Conservation (phyloP, 2,888 invertebrate genomes). For the Imbricaverruca yamaguchii region DNA sequence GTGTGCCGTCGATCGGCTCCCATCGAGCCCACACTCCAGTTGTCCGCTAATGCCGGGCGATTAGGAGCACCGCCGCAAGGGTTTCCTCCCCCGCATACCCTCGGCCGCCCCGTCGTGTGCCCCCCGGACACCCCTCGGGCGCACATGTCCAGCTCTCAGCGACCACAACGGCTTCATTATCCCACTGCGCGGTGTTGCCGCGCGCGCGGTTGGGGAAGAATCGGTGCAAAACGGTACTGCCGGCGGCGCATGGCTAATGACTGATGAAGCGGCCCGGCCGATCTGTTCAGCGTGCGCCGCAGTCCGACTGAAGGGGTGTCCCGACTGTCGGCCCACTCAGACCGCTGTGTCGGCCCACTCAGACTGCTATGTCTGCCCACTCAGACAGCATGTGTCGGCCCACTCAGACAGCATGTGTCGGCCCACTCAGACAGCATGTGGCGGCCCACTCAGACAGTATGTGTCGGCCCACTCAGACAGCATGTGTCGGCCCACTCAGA, state of each 20-base stretch:
- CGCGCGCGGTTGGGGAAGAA: neutral
- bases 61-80: constrained; percentile 11
- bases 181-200: neutral
- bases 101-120: neutral
- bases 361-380: neutral
- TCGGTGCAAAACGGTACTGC: neutral
- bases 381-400: neutral
- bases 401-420: no score
- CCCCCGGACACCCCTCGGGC: neutral
- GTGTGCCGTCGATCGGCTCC: neutral
- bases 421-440: no score
- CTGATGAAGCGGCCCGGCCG: neutral
- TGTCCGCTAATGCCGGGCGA: neutral
- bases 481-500: no score
- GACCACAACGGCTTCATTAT: constrained; percentile 13
- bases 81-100: neutral
- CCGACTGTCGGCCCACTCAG: no score
- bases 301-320: no score
- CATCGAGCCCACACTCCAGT: neutral
- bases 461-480: no score
- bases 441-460: no score
- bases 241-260: neutral
- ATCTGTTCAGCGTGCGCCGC: no score
- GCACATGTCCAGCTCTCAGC: constrained; percentile 7
- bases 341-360: no score